Conservation (phyloP, 2,888 invertebrate species). For the Lasioglossum malachurum region DNA sequence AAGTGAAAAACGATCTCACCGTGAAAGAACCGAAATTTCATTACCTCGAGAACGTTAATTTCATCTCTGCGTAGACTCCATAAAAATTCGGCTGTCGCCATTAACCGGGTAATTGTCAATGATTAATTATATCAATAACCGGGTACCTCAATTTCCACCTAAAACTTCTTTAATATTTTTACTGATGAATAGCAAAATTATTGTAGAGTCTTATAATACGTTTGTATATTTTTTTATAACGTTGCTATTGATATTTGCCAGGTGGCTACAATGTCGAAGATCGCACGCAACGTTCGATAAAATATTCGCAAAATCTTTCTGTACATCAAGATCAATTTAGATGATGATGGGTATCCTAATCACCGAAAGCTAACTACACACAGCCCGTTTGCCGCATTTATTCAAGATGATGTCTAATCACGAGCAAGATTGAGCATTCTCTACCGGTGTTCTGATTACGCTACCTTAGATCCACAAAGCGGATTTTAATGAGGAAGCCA, state of each 20-base stretch:
- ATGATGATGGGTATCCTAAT: background rate
- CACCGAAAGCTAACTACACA: background rate
- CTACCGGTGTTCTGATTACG: constrained; percentile 37
- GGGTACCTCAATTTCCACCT: background rate
- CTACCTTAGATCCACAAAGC: constrained; percentile 49
- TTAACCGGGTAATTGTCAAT: background rate
- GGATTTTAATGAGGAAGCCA: constrained; percentile 78
- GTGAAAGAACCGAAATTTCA: background rate
- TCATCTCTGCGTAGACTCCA: background rate
- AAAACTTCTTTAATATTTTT: background rate
- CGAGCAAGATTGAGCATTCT: constrained; percentile 11
- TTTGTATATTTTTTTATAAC: too few species aligned
- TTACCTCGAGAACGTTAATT: background rate
- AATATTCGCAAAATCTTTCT: background rate
- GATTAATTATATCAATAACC: background rate
- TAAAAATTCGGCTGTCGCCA: background rate
- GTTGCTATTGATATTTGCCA: background rate
- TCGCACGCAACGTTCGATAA: background rate
- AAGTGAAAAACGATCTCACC: constrained; percentile 23
- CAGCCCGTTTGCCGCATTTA: background rate
- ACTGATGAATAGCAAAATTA: background rate
- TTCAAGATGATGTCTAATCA: background rate
- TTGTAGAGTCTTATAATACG: background rate
- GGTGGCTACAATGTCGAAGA: background rate
- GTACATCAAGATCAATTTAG: background rate